Evolutionary conservation across 2,797 vertebrate genomes (phyloP).

Genomic region (Hydrophis major): DNA sequence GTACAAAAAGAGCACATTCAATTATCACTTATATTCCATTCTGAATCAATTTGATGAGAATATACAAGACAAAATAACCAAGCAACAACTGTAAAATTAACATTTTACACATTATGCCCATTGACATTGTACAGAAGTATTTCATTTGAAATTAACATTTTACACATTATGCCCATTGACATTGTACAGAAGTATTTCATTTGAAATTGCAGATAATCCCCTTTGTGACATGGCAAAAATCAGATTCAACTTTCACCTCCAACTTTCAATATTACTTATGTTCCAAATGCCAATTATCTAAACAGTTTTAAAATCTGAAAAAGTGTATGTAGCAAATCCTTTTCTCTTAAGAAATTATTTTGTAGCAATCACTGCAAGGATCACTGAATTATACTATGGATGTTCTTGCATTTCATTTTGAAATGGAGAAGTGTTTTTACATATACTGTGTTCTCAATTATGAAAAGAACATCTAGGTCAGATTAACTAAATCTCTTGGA

Average conservation of each 20-base stretch:
- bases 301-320: slow-evolving; percentile 76
- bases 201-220: slow-evolving; percentile 81
- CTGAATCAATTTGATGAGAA: slow-evolving; percentile 30
- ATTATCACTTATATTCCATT: not conserved
- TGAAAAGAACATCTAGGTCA: slow-evolving; percentile 86
- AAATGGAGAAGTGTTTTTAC: slow-evolving; percentile 76
- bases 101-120: slow-evolving; percentile 77
- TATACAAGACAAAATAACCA: not conserved
- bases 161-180: slow-evolving; percentile 78
- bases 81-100: slow-evolving; percentile 64
- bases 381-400: slow-evolving; percentile 63
- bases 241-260: slow-evolving; percentile 76
- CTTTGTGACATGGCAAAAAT: slow-evolving; percentile 80
- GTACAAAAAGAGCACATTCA: not conserved
- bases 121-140: slow-evolving; percentile 74
- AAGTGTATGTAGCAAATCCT: slow-evolving; percentile 73
- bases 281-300: slow-evolving; percentile 76
- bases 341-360: slow-evolving; percentile 70
- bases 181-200: slow-evolving; percentile 67
- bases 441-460: slow-evolving; percentile 76
- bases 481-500: slow-evolving; percentile 80
- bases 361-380: slow-evolving; percentile 66
- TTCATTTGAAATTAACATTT: slow-evolving; percentile 73
- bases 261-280: slow-evolving; percentile 79
- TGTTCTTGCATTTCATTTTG: slow-evolving; percentile 73